phyloP scores from a whole-genome alignment of 2,113 vertebrate species.

The Arothron firmamentum region DNA sequence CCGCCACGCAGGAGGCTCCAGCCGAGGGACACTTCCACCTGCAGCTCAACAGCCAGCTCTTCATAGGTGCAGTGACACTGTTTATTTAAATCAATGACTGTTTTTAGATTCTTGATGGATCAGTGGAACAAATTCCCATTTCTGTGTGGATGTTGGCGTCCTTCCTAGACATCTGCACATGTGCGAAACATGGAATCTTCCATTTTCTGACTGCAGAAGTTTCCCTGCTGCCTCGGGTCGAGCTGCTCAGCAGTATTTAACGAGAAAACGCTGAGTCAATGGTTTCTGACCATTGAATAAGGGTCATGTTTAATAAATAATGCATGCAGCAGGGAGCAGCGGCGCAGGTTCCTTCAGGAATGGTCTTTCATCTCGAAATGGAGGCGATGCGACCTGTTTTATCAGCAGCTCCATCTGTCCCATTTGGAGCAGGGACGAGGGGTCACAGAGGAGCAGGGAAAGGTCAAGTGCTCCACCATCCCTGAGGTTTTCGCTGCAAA shows the following conservation, averaged over 20 bases:
- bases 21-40: slow-evolving; percentile 85
- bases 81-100: too few relatives aligned
- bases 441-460: too few relatives aligned
- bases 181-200: neutral
- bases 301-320: slow-evolving; percentile 14
- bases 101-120: too few relatives aligned
- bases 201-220: too few relatives aligned
- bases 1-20: slow-evolving; percentile 73
- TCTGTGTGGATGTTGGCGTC: too few relatives aligned
- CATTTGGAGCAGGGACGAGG: too few relatives aligned
- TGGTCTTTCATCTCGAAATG: slow-evolving; percentile 6
- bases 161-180: slow-evolving; percentile 1
- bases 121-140: too few relatives aligned
- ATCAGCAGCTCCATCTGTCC: neutral
- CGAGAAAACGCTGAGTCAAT: slow-evolving; percentile 24
- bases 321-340: slow-evolving; percentile 2
- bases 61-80: slow-evolving; percentile 78
- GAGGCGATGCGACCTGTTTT: neutral
- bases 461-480: too few relatives aligned
- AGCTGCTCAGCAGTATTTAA: slow-evolving; percentile 10
- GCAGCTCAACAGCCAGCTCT: slow-evolving; percentile 95
- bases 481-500: slow-evolving; percentile 12
- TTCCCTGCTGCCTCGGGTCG: neutral
- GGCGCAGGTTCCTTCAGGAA: slow-evolving; percentile 6
- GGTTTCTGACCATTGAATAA: slow-evolving; percentile 16